These are phyloP conservation scores for Sympetrum striolatum DNA, from an alignment of 2,888 invertebrate species.

Conservation along the genomic window DNA sequence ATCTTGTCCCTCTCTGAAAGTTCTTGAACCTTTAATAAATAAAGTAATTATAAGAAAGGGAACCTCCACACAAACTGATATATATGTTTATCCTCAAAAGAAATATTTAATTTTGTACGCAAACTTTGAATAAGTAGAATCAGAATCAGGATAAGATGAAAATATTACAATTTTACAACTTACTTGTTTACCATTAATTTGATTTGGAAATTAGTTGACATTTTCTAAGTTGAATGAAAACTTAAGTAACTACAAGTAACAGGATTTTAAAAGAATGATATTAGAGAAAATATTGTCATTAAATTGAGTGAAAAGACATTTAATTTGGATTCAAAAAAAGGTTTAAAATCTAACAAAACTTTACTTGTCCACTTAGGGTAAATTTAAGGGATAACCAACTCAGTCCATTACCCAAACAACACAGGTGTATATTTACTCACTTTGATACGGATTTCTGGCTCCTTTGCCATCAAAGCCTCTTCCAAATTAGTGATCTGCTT, in stretches of 20 bases:
- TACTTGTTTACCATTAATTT: too few relatives aligned
- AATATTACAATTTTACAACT: too few relatives aligned
- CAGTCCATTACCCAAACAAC: too few relatives aligned
- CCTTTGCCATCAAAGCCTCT: conserved; percentile 54
- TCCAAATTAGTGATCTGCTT: conserved; percentile 55
- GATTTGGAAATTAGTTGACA: too few relatives aligned
- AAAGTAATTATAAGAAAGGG: not conserved
- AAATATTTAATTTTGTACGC: too few relatives aligned
- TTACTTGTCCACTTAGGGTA: not conserved
- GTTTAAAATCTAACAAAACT: not conserved
- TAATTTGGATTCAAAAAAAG: not conserved
- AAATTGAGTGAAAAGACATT: not conserved
- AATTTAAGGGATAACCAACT: not conserved
- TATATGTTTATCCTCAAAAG: too few relatives aligned
- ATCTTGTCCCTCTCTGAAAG: conserved; percentile 51
- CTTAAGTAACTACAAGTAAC: not conserved
- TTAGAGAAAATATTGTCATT: not conserved
- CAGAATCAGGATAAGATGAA: too few relatives aligned
- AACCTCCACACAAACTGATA: not conserved
- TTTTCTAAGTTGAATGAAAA: too few relatives aligned
- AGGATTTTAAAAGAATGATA: not conserved
- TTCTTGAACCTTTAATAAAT: conserved; percentile 50
- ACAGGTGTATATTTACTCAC: conserved; percentile 10
- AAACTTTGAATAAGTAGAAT: too few relatives aligned
- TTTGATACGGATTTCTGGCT: conserved; percentile 53